phyloP scores from a whole-genome alignment of 2,113 vertebrate species.

The Eubucco bourcierii region DNA sequence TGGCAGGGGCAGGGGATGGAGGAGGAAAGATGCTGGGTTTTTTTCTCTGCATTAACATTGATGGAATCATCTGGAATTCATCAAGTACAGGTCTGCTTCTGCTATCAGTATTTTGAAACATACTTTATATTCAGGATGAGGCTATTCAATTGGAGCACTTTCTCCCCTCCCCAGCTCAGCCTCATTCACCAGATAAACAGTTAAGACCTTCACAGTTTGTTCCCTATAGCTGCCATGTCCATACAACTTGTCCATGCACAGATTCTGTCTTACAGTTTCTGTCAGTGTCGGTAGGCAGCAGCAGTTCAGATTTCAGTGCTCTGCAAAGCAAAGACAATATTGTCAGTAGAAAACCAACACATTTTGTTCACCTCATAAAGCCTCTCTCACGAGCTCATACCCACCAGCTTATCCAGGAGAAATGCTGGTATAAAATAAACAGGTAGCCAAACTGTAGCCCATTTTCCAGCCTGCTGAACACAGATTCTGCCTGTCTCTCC shows the following conservation, averaged over 20 bases:
- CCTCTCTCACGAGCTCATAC: neutral
- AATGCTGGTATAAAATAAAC: neutral
- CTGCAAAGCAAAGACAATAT: neutral
- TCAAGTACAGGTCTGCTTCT: conserved; percentile 55
- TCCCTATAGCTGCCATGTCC: neutral
- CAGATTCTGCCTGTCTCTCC: neutral
- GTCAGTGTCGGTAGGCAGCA: neutral
- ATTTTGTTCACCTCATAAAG: neutral
- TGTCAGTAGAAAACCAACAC: neutral
- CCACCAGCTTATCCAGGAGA: neutral
- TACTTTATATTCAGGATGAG: neutral
- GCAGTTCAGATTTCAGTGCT: neutral
- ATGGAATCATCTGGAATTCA: conserved; percentile 61
- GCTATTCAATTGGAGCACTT: neutral
- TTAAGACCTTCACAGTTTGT: neutral
- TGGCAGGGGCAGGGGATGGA: neutral
- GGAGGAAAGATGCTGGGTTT: conserved; percentile 2
- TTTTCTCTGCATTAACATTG: conserved; percentile 29
- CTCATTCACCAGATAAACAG: neutral
- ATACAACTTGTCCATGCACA: neutral
- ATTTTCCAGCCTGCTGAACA: neutral
- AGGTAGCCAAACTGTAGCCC: neutral
- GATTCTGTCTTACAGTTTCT: neutral
- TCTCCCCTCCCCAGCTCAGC: neutral
- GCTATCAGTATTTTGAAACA: conserved; percentile 57